Evolutionary conservation across 2,113 vertebrate species (phyloP), one percentile per base, ranked within the genome.

Genomic region (Ctenomys sociabilis): DNA sequence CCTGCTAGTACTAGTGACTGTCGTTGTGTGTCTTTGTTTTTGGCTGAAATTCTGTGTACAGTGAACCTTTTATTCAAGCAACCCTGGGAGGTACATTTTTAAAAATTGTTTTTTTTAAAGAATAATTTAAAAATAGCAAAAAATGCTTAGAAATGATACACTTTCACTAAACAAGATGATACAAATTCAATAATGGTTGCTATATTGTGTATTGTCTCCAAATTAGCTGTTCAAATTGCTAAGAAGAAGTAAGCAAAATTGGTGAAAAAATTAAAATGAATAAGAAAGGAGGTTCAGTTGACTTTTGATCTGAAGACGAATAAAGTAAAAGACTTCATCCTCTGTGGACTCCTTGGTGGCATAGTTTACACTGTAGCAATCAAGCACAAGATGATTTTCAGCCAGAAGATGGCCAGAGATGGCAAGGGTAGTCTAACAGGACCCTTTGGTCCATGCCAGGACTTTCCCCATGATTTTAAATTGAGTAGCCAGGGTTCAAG

Each of bases 401-500:
- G 83, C 66, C 11, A n/a, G 26, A 35, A 1, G n/a, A 45, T 16
- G 43, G 21, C 28, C 0, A 21, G 26, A 7, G 49, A 32, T 3
- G 45, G 3, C 8, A 0, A 16, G n/a, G 32, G 1, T 37, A 43
- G 26, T 0, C 1, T 7, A 63, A 10, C 37, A 0, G 19, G 77
- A 5, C 4, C 17, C n/a, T 22, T 75, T 2, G 0, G 7, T 49
- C 32, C 13, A 26, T 6, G 13, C 28, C 32, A n/a, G 6, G 4
- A 30, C 19, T 63, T 86, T 37, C 9, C n/a, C 40, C 1, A 5
- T 63, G 13, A 78, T 78, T 78, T 78, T 78, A 32, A 45, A 17
- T 26, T 16, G 73, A 78, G 1, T 1, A 32, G 28, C 30, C 8
- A 11, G 37, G 12, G n/a, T 61, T 90, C 26, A 11, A 32, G 30